phyloP scores from a whole-genome alignment of 2,797 vertebrate genomes.

The Cetoscarus ocellatus region DNA sequence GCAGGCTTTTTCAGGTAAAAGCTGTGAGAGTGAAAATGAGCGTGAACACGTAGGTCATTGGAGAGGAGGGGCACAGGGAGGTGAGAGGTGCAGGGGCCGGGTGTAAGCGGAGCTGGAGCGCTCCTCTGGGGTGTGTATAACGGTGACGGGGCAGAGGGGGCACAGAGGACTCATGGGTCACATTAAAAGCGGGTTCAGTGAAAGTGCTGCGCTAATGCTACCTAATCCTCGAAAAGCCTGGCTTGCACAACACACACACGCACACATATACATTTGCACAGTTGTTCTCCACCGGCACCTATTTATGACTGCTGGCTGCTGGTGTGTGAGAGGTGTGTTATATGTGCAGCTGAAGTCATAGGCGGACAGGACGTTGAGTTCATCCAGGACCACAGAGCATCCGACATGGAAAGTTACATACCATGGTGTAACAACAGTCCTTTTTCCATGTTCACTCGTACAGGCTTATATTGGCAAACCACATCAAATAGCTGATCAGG shows the following conservation, averaged over 20 bases:
- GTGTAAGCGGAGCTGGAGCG: constrained; percentile 58
- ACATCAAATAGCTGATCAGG: constrained; percentile 9
- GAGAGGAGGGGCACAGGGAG: constrained; percentile 13
- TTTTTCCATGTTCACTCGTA: constrained; percentile 44
- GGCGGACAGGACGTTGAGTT: constrained; percentile 47
- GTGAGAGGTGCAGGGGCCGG: constrained; percentile 35
- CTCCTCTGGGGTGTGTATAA: constrained; percentile 70
- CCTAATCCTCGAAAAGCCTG: constrained; percentile 68
- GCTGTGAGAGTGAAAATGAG: constrained; percentile 44
- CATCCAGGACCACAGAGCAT: constrained; percentile 47
- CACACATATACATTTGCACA: constrained; percentile 16
- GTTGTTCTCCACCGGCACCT: constrained; percentile 53
- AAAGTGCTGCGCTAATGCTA: constrained; percentile 73
- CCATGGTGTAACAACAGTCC: constrained; percentile 24
- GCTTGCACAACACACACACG: constrained; percentile 44
- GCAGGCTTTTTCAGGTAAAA: constrained; percentile 18
- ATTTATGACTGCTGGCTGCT: constrained; percentile 58
- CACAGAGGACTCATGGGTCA: constrained; percentile 69
- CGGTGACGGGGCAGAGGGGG: constrained; percentile 53
- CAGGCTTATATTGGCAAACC: constrained; percentile 12
- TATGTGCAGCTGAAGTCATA: constrained; percentile 67
- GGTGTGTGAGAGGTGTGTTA: constrained; percentile 46
- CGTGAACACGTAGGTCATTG: constrained; percentile 20
- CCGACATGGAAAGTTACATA: constrained; percentile 62
- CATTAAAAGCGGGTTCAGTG: constrained; percentile 78